These are phyloP conservation scores for Chrysogorgia sp. DNA, from an alignment of 92 coral and sea anemone species.

Conservation along the genomic window DNA sequence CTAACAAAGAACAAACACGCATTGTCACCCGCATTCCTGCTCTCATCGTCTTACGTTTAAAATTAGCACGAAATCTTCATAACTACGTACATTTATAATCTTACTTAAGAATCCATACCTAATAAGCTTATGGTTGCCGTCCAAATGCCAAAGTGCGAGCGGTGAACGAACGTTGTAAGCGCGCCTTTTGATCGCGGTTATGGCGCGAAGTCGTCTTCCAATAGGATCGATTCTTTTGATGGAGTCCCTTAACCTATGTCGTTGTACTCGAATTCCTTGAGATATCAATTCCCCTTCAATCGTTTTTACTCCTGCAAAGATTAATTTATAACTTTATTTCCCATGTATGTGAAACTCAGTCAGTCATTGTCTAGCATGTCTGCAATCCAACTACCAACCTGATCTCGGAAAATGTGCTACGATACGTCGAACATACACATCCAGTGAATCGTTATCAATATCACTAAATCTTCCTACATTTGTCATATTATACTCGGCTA, in stretches of 20 bases:
- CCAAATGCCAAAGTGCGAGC: slow-evolving; percentile 56
- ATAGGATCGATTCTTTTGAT: slow-evolving; percentile 51
- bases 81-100: too few relatives aligned
- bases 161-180: slow-evolving; percentile 59
- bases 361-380: not conserved
- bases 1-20: too few relatives aligned
- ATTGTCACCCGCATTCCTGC: too few relatives aligned
- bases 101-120: too few relatives aligned
- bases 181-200: slow-evolving; percentile 43
- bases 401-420: slow-evolving; percentile 58
- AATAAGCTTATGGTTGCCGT: slow-evolving; percentile 49
- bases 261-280: slow-evolving; percentile 52
- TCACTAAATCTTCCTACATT: slow-evolving; percentile 53
- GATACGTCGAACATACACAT: slow-evolving; percentile 53
- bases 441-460: slow-evolving; percentile 55
- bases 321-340: not conserved
- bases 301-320: slow-evolving; percentile 47
- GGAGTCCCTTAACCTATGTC: slow-evolving; percentile 37
- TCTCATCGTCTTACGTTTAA: not conserved
- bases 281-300: slow-evolving; percentile 42
- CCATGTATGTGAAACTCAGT: not conserved
- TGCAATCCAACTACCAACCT: slow-evolving; percentile 33
- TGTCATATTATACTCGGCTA: slow-evolving; percentile 51
- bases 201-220: slow-evolving; percentile 53
- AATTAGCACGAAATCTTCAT: too few relatives aligned